Evolutionary conservation across 2,888 invertebrate genomes (phyloP), one percentile per base, ranked within the genome.

Genomic region (Pterostichus niger): DNA sequence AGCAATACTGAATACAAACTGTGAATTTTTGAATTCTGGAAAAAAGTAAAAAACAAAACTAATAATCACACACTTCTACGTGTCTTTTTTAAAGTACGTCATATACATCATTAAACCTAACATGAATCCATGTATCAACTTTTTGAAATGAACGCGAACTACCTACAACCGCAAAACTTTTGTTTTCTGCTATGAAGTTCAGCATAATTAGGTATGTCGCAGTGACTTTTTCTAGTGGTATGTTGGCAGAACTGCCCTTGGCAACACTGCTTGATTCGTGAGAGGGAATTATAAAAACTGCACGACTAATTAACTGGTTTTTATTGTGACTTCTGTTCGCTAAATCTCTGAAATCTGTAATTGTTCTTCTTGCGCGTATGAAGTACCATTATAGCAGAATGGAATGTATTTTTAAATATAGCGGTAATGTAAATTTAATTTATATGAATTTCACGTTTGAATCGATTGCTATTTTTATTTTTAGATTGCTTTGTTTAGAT

Each of bases 261-360:
- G 68, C 68, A 46, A 71, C 68, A 46, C 40, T 44, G 68, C 44
- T 15, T 15, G 33, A 44, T 44, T 15, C 44, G 17, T 17, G 68
- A 71, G 11, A 13, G 68, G 44, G 68, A 71, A 71, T 71, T 71
- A 71, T 71, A 71, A 71, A 71, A 71, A 71, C 44, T 71, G 44
- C 68, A 17, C 44, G 68, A 71, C 68, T 71, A 71, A 71, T 71
- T 71, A 71, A 71, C 68, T 11, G 40, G 44, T 71, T 71, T 71
- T 71, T 71, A 71, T 71, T 40, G 40, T 35, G 44, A 15, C 40
- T 71, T 44, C 17, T 71, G 44, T 44, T 71, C 40, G 15, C 15
- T 64, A 15, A 68, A 24, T 13, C 52, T 52, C 52, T 13, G 52
- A 44, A 71, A 71, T 71, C 68, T 71, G 33, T 61, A 33, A 17